Base-by-base conservation (phyloP, 2,113 vertebrate genomes). In the Engraulis encrasicolus region DNA sequence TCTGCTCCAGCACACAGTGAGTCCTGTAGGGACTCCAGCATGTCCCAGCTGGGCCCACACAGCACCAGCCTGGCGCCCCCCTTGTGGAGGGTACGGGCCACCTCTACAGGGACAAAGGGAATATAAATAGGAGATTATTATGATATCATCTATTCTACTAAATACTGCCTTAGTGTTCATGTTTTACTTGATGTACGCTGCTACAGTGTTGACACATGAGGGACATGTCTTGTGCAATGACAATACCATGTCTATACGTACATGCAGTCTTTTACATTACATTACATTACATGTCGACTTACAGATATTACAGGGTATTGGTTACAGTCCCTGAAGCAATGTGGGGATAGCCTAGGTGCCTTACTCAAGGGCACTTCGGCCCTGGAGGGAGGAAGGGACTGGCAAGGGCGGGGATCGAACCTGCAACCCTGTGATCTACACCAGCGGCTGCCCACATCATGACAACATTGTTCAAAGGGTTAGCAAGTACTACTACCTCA, bases 21-120 rank as follows among this genome's bases (percentile, higher is more conserved):
- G 34, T 97, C 96, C 7, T 95, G 94, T 36, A 99, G 94, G n/a
- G 91, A 95, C 92, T 99, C 96, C 20, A 99, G 91, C 50, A 97
- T 96, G 79, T 99, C 97, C 97, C 97, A 97, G 52, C 92, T 95
- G 15, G 94, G 96, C 2, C 98, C 97, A 85, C 98, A 98, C 31
- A 99, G 89, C 86, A 99, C 95, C 81, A 99, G 94, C 78, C 97
- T 96, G 12, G 97, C 97, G 20, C 98, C 98, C 6, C 95, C 96
- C 14, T 92, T 81, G 2, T 99, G 98, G 90, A 99, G 97, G 79
- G 97, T 93, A 9, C 91, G 94, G 79, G 98, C 95, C 81, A 97
- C 97, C 86, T 98, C 98, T 99, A 91, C 81, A 91, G 78, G 80
- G 49, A 81, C 23, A 36, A 17, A 82, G 74, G 49, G 48, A 27